Percentiles rank a stretch among this genome's conserved stretches.
phyloP scores from a whole-genome alignment of 2,797 vertebrate species.

The Oophaga sylvatica region DNA sequence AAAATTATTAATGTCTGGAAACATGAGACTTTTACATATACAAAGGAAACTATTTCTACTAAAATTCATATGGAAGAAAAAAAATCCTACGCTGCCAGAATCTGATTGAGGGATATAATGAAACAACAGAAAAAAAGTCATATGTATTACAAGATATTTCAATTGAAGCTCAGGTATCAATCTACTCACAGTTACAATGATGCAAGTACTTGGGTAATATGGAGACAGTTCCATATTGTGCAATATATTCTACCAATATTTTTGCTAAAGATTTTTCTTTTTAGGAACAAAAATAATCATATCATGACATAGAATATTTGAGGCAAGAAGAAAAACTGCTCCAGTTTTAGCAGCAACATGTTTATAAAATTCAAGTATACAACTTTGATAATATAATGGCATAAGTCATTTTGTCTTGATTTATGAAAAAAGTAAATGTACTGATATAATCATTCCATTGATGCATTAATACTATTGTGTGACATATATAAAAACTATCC shows the following conservation, averaged over 20 bases:
- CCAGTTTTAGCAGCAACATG: too few species aligned
- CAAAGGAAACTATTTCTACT: constrained; percentile 35
- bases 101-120: not conserved
- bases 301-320: not conserved
- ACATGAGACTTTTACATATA: constrained; percentile 27
- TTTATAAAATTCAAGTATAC: too few species aligned
- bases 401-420: too few species aligned
- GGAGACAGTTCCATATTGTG: not conserved
- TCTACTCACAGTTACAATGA: not conserved
- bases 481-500: too few species aligned
- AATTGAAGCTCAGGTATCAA: not conserved
- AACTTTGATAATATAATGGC: too few species aligned
- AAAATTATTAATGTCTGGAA: constrained; percentile 46
- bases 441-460: too few species aligned
- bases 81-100: not conserved
- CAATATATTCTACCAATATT: not conserved
- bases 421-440: too few species aligned
- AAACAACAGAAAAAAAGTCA: not conserved
- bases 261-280: not conserved
- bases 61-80: constrained; percentile 31
- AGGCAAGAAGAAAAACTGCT: not conserved
- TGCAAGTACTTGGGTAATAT: not conserved
- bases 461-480: too few species aligned
- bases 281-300: not conserved
- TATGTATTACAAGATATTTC: not conserved